Conservation (phyloP, 1,140 invertebrate species). For the Copidosoma floridanum region DNA sequence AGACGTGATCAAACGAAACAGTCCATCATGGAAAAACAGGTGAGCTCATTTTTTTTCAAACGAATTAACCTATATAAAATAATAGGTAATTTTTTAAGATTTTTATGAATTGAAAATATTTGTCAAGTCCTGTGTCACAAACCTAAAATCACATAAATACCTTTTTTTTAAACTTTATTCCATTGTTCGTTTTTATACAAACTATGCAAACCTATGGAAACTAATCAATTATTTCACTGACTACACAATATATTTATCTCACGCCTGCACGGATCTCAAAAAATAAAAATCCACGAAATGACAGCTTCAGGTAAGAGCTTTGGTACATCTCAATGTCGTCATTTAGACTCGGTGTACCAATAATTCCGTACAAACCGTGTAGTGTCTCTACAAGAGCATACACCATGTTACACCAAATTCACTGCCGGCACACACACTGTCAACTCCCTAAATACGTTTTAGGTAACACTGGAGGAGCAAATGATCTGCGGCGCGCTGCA, state of each 20-base stretch:
- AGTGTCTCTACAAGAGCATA: too few species aligned
- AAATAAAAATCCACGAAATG: conserved; percentile 25
- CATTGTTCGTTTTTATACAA: too few species aligned
- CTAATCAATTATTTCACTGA: background rate
- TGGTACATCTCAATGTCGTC: background rate
- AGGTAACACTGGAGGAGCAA: conserved; percentile 91
- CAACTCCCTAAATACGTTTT: conserved; percentile 30
- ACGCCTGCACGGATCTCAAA: background rate
- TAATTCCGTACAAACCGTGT: too few species aligned
- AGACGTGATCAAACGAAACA: conserved; percentile 60
- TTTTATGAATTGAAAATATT: background rate
- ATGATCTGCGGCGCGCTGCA: conserved; percentile 91
- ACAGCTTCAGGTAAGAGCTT: conserved; percentile 51
- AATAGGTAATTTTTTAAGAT: background rate
- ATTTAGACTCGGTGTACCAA: conserved; percentile 1
- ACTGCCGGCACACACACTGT: too few species aligned
- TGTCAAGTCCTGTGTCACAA: too few species aligned
- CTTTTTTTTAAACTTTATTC: too few species aligned
- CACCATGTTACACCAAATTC: background rate
- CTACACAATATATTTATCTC: conserved; percentile 11
- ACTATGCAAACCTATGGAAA: too few species aligned
- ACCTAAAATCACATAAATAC: too few species aligned
- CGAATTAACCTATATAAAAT: too few species aligned
- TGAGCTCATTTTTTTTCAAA: conserved; percentile 48
- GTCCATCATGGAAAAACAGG: conserved; percentile 74